These are phyloP conservation scores for Rhyacichthys aspro DNA, from an alignment of 2,797 vertebrate species.

Conservation along the genomic window DNA sequence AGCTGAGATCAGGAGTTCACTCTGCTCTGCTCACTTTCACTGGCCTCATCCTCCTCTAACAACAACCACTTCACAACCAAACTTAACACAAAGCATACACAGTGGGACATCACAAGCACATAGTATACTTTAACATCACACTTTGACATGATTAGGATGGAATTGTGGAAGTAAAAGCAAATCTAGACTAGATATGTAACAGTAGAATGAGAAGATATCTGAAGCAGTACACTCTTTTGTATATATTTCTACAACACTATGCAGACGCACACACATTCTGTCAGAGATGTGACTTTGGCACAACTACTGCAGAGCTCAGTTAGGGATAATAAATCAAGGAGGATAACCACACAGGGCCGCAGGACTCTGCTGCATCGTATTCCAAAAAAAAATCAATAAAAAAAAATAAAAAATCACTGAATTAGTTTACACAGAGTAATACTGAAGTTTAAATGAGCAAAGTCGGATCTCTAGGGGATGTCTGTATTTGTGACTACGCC, in stretches of 20 bases:
- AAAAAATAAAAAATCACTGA: not conserved
- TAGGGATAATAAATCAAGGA: slow-evolving; percentile 7
- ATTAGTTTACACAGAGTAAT: not conserved
- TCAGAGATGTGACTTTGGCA: slow-evolving; percentile 9
- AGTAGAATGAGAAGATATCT: not conserved
- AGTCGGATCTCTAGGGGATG: not conserved
- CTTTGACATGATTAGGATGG: too few relatives aligned
- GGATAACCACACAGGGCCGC: not conserved
- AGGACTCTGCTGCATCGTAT: not conserved
- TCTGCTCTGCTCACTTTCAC: slow-evolving; percentile 9
- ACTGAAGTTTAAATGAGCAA: slow-evolving; percentile 1
- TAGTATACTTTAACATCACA: too few relatives aligned
- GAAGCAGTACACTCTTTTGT: not conserved
- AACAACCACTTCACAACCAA: too few relatives aligned
- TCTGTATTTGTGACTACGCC: not conserved
- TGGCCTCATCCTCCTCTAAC: slow-evolving; percentile 19
- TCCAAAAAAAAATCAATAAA: too few relatives aligned
- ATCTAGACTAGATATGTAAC: too few relatives aligned
- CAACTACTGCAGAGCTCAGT: slow-evolving; percentile 3
- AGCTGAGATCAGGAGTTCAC: slow-evolving; percentile 22
- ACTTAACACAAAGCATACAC: too few relatives aligned
- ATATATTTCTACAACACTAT: not conserved
- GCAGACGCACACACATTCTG: not conserved
- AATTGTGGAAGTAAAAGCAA: too few relatives aligned
- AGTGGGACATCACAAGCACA: too few relatives aligned